Percentiles rank a stretch among this genome's conserved stretches.
These are phyloP conservation scores for Poecile montanus DNA, from an alignment of 2,797 vertebrate genomes.

Conservation along the genomic window DNA sequence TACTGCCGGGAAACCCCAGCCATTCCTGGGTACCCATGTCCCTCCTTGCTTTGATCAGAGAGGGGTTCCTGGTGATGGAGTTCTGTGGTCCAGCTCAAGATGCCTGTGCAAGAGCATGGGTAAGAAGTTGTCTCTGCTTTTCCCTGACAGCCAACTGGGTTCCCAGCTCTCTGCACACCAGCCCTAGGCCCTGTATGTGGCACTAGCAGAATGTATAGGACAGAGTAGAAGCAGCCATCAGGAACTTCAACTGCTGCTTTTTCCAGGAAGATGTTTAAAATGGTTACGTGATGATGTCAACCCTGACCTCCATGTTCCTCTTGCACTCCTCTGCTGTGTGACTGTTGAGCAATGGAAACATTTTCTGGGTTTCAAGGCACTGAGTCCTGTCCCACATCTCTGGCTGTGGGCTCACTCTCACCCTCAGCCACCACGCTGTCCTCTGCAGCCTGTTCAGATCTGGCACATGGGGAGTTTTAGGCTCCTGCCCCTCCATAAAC, in stretches of 20 bases:
- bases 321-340: background rate
- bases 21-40: background rate
- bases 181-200: background rate
- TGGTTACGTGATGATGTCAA: background rate
- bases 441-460: background rate
- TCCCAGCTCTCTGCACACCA: background rate
- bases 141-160: background rate
- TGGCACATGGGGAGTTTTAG: background rate
- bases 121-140: background rate
- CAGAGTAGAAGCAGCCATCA: background rate
- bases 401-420: background rate
- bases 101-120: background rate
- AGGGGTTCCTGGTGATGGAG: fast-evolving
- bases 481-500: background rate
- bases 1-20: background rate
- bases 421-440: background rate
- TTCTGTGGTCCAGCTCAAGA: background rate
- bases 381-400: background rate
- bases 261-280: background rate
- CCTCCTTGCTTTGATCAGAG: background rate
- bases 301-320: background rate
- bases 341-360: background rate
- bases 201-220: background rate
- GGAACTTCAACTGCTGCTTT: background rate
- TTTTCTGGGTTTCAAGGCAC: background rate